Conservation (phyloP, 53 echinoderm and acorn worm genomes). For the Holothuria leucospilota region DNA sequence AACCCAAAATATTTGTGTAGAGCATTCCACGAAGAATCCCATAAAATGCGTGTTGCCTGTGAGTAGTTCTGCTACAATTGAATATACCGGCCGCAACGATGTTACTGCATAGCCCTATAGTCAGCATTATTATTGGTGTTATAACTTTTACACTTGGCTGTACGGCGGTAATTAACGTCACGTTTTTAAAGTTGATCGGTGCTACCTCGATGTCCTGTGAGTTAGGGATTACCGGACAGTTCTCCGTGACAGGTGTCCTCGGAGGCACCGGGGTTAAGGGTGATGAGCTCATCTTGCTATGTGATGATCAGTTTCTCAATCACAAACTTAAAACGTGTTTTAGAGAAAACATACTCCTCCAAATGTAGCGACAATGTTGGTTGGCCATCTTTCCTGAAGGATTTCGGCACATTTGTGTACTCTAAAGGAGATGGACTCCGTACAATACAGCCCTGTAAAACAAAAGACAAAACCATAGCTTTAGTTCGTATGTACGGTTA, state of each 20-base stretch:
- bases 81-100: slow-evolving; percentile 85
- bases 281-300: slow-evolving; percentile 9
- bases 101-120: slow-evolving; percentile 80
- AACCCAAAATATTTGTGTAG: slow-evolving; percentile 81
- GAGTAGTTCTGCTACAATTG: slow-evolving; percentile 73
- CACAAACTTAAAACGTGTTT: too few species aligned
- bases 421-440: too few species aligned
- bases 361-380: too few species aligned
- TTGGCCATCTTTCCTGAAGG: too few species aligned
- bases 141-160: slow-evolving; percentile 81
- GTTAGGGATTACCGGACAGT: neutral
- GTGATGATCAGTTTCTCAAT: neutral
- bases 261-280: slow-evolving; percentile 19
- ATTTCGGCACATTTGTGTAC: too few species aligned
- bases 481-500: too few species aligned
- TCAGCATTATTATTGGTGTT: slow-evolving; percentile 84
- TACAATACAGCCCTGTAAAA: too few species aligned
- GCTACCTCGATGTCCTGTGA: neutral
- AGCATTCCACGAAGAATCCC: slow-evolving; percentile 82
- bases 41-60: slow-evolving; percentile 88
- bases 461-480: too few species aligned
- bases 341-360: too few species aligned
- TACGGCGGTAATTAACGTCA: slow-evolving; percentile 74
- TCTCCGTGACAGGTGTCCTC: slow-evolving; percentile 29
- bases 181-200: slow-evolving; percentile 34